phyloP scores from a whole-genome alignment of 2,113 vertebrate species.

The Acanthisitta chloris region DNA sequence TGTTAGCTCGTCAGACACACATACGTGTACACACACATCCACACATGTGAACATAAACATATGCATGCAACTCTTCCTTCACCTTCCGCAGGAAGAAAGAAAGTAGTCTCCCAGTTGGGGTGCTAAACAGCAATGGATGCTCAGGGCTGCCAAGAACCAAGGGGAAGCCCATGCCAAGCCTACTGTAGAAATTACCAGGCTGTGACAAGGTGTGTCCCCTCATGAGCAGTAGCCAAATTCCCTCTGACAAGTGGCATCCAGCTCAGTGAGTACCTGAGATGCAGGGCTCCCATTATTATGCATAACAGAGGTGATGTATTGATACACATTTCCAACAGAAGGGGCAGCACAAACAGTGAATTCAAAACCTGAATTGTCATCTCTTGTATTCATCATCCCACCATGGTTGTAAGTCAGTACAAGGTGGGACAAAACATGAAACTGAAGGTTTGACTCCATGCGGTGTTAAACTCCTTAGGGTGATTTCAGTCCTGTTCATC shows the following conservation, averaged over 20 bases:
- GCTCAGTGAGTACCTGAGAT: neutral
- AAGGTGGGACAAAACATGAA: neutral
- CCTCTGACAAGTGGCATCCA: neutral
- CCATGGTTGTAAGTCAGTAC: neutral
- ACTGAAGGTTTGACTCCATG: neutral
- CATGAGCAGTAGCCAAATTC: neutral
- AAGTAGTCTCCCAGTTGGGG: neutral
- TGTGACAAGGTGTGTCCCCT: neutral
- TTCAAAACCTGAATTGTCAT: neutral
- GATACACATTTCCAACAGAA: neutral
- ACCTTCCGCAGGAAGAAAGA: neutral
- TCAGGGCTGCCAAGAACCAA: neutral
- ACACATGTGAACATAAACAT: neutral
- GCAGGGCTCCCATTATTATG: accelerated
- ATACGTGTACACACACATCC: accelerated
- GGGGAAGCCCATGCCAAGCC: accelerated
- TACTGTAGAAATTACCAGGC: neutral
- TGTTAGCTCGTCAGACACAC: neutral
- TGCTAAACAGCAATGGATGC: neutral
- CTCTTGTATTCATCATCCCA: neutral
- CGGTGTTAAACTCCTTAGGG: neutral
- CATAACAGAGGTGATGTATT: neutral
- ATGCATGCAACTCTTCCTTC: neutral
- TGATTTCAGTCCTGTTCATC: neutral
- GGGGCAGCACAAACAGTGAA: neutral